phyloP scores from a whole-genome alignment of 2,113 vertebrate species.

The Okapia johnstoni region DNA sequence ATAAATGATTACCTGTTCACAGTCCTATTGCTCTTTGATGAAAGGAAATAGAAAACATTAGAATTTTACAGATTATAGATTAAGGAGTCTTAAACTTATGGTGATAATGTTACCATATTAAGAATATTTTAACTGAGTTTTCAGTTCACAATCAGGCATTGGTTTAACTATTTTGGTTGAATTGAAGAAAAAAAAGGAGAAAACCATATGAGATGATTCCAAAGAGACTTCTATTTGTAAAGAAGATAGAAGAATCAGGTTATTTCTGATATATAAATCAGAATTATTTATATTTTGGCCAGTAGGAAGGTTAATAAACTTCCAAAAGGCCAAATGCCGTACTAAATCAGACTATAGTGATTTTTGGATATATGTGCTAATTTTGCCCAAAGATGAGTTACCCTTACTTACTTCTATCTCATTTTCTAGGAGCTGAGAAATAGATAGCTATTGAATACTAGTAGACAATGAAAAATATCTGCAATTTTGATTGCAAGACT shows the following conservation, averaged over 20 bases:
- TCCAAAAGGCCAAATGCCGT: not conserved
- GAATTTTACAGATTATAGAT: not conserved
- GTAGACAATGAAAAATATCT: not conserved
- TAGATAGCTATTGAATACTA: not conserved
- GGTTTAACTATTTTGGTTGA: not conserved
- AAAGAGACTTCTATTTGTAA: not conserved
- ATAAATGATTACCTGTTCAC: not conserved
- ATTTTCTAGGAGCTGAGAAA: constrained; percentile 12
- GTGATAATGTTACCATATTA: not conserved
- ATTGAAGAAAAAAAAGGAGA: not conserved
- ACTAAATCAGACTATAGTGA: not conserved
- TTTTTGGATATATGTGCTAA: not conserved
- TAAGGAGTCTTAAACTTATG: not conserved
- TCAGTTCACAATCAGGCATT: not conserved
- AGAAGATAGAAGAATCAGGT: not conserved
- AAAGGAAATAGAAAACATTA: not conserved
- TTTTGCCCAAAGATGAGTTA: not conserved
- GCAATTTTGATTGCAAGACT: not conserved
- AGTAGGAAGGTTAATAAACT: not conserved
- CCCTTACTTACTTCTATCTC: not conserved
- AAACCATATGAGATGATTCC: not conserved
- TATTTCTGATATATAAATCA: not conserved
- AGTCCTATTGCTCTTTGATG: not conserved
- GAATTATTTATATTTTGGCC: not conserved
- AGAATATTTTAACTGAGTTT: not conserved